Evolutionary conservation across 1,140 invertebrate species (phyloP).

Genomic region (Laupala kohalensis): DNA sequence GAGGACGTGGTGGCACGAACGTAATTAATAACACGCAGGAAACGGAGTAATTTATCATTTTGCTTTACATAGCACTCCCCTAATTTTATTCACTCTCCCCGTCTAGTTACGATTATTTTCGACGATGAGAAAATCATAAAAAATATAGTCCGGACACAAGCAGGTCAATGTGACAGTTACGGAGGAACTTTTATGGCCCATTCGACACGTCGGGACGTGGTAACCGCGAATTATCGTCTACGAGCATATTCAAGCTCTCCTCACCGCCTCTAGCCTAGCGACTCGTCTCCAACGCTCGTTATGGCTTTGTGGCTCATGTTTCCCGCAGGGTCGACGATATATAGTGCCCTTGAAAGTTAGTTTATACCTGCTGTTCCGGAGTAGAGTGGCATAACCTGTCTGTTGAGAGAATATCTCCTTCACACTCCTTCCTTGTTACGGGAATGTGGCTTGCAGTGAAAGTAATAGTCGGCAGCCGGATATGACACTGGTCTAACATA

Average conservation of each 20-base stretch:
- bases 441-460: no score
- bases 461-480: no score
- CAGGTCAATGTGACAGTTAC: background rate
- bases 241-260: background rate
- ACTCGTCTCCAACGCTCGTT: background rate
- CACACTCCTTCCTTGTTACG: no score
- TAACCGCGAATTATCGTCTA: background rate
- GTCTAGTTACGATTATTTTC: background rate
- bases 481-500: no score
- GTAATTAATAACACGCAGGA: background rate
- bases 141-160: background rate
- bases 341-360: background rate
- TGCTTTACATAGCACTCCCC: background rate
- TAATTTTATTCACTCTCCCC: background rate
- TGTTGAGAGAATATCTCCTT: no score
- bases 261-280: background rate
- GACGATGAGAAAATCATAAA: background rate
- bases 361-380: background rate
- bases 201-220: background rate
- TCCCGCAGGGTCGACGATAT: background rate
- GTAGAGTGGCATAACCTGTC: background rate
- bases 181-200: background rate
- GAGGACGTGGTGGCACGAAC: background rate
- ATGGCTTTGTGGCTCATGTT: background rate
- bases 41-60: background rate